phyloP scores from a whole-genome alignment of 2,888 invertebrate species.

The Aricia artaxerxes region DNA sequence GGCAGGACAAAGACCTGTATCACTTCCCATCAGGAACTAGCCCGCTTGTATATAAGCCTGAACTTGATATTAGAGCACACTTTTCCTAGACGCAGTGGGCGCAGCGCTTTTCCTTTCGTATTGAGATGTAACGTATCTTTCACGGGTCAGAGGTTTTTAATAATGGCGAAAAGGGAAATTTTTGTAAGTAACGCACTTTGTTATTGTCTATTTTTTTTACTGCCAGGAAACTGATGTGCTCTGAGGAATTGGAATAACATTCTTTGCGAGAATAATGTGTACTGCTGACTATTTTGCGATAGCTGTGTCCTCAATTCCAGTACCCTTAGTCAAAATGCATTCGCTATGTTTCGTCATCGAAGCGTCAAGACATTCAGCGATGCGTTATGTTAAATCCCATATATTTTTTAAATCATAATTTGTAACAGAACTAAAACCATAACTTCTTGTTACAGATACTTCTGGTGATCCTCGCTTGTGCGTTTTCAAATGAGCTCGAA shows the following conservation, averaged over 20 bases:
- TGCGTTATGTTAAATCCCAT: too few species aligned
- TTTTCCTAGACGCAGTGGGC: conserved; percentile 63
- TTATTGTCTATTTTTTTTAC: conserved; percentile 44
- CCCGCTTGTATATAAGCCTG: conserved; percentile 75
- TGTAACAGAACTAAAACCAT: conserved; percentile 12
- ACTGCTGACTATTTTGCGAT: too few species aligned
- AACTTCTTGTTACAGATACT: conserved; percentile 60
- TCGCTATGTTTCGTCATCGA: too few species aligned
- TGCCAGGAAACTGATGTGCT: conserved; percentile 40
- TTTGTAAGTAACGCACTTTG: conserved; percentile 58
- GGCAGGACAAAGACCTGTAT: conserved; percentile 77
- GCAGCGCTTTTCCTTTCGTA: conserved; percentile 70
- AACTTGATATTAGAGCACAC: conserved; percentile 72
- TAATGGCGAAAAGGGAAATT: conserved; percentile 63
- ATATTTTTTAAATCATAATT: too few species aligned
- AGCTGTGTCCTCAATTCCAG: too few species aligned
- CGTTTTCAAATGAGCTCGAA: conserved; percentile 61
- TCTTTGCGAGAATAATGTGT: too few species aligned
- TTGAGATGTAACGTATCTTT: conserved; percentile 56
- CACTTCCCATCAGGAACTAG: conserved; percentile 73
- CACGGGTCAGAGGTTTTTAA: conserved; percentile 35
- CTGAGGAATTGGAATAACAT: too few species aligned
- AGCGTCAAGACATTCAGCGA: too few species aligned
- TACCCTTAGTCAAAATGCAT: too few species aligned
- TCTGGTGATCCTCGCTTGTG: conserved; percentile 60